phyloP scores from a whole-genome alignment of 2,797 vertebrate genomes.

The Macropus fuliginosus region DNA sequence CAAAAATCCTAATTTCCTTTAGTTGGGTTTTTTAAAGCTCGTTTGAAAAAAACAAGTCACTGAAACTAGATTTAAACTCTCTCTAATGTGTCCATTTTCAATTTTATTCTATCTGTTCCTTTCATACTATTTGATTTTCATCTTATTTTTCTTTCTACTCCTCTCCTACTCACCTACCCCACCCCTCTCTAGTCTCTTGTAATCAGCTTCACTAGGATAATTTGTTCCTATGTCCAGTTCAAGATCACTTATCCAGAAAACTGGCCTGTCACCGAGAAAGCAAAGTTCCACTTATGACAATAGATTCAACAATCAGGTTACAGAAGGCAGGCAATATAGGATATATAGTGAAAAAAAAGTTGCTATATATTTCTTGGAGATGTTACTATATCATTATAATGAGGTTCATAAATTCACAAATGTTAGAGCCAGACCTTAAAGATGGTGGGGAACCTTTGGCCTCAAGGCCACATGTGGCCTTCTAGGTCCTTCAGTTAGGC shows the following conservation, averaged over 20 bases:
- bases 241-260: background rate
- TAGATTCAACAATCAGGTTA: background rate
- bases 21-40: background rate
- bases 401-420: background rate
- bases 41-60: background rate
- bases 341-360: background rate
- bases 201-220: background rate
- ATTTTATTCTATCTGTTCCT: background rate
- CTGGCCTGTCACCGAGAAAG: background rate
- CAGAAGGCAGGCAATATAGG: background rate
- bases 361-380: background rate
- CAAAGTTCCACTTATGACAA: background rate
- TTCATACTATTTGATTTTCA: background rate
- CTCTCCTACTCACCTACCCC: background rate
- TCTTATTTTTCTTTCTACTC: background rate
- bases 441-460: background rate
- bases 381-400: background rate
- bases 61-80: background rate
- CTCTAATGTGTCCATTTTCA: background rate
- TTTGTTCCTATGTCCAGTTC: background rate
- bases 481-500: too few species aligned
- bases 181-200: background rate
- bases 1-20: background rate
- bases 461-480: too few species aligned
- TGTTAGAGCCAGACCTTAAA: background rate